phyloP scores from a whole-genome alignment of 2,888 invertebrate genomes.

The Cancer borealis region DNA sequence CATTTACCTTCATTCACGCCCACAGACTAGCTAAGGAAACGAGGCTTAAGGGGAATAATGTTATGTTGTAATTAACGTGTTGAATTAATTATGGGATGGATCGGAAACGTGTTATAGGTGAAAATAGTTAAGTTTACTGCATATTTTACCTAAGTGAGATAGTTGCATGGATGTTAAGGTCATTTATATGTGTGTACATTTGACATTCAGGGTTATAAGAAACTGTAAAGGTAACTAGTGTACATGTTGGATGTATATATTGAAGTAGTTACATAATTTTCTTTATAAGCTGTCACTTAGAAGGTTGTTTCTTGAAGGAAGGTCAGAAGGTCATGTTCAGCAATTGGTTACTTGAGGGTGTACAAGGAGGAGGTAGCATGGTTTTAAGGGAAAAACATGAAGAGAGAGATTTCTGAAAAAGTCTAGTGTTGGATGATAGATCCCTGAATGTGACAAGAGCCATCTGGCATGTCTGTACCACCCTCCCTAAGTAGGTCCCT shows the following conservation, averaged over 20 bases:
- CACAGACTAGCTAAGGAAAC: not conserved
- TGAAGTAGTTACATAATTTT: not conserved
- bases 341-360: not conserved
- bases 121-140: not conserved
- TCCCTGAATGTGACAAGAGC: not conserved
- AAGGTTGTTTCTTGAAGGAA: not conserved
- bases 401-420: not conserved
- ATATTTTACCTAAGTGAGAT: not conserved
- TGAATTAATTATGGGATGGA: not conserved
- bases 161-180: not conserved
- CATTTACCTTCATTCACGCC: slow-evolving; percentile 29
- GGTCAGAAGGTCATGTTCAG: not conserved
- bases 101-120: not conserved
- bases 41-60: not conserved
- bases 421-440: not conserved
- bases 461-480: not conserved
- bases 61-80: not conserved
- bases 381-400: not conserved
- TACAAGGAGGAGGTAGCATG: not conserved
- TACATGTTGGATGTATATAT: not conserved
- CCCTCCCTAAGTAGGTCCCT: not conserved
- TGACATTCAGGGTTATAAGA: not conserved
- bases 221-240: not conserved
- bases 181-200: not conserved
- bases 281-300: not conserved